Percentiles rank a stretch among this genome's conserved stretches.
Conservation (phyloP, 2,888 invertebrate genomes). For the Drosophila paranaensis region DNA sequence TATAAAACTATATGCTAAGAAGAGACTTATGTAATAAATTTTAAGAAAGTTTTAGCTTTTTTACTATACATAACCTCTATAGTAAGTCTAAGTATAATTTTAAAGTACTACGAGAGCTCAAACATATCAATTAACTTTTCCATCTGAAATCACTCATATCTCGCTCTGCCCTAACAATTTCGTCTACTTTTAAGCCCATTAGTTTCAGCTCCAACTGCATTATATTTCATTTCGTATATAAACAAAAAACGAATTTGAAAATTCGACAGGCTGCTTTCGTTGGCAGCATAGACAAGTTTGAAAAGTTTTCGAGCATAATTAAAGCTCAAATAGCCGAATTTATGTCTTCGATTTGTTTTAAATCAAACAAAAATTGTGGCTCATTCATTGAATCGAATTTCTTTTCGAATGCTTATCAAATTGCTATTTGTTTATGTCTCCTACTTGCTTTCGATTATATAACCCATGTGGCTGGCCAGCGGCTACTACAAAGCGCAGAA, state of each 20-base stretch:
- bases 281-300: constrained; percentile 1
- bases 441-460: constrained; percentile 35
- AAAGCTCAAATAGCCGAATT: constrained; percentile 15
- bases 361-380: constrained; percentile 18
- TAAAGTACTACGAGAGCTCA: too few species aligned
- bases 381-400: constrained; percentile 39
- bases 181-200: too few species aligned
- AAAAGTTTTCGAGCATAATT: constrained; percentile 7
- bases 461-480: constrained; percentile 15
- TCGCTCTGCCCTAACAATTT: not conserved
- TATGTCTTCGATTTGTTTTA: constrained; percentile 24
- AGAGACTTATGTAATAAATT: not conserved
- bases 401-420: constrained; percentile 17
- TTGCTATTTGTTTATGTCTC: constrained; percentile 18
- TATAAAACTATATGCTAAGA: not conserved
- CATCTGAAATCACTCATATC: not conserved
- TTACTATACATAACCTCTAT: not conserved
- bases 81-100: not conserved
- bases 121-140: not conserved
- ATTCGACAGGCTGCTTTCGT: constrained; percentile 3
- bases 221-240: not conserved
- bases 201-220: not conserved
- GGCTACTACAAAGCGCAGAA: constrained; percentile 35
- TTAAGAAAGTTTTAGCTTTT: not conserved
- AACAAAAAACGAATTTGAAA: constrained; percentile 1